These are phyloP conservation scores for Thera obeliscata DNA, from an alignment of 2,888 invertebrate species.

Conservation along the genomic window DNA sequence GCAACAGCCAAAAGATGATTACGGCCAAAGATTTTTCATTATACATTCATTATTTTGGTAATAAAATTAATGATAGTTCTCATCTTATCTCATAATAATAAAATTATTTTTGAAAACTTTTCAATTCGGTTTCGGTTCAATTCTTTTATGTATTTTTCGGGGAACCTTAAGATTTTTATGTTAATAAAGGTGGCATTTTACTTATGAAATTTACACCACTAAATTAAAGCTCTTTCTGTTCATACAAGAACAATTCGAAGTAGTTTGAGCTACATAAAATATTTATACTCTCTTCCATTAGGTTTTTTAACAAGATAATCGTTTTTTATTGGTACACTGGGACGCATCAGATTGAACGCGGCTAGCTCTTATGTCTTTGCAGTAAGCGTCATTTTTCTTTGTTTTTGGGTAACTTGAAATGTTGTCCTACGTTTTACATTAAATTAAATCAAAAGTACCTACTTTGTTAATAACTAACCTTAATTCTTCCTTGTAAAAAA, in stretches of 20 bases:
- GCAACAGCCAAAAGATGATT: conserved; percentile 11
- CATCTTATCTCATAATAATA: not conserved
- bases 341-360: too few relatives aligned
- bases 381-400: too few relatives aligned
- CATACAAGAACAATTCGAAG: not conserved
- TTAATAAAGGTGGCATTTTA: not conserved
- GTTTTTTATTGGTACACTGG: too few relatives aligned
- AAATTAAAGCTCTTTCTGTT: not conserved
- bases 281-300: conserved; percentile 1
- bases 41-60: conserved; percentile 8
- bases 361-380: too few relatives aligned
- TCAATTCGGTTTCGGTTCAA: not conserved
- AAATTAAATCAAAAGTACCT: not conserved
- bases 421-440: too few relatives aligned
- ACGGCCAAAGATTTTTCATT: conserved; percentile 18
- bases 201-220: not conserved
- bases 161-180: not conserved
- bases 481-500: not conserved
- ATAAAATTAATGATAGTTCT: conserved; percentile 9
- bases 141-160: not conserved
- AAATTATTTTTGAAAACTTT: not conserved
- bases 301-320: too few relatives aligned
- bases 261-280: not conserved
- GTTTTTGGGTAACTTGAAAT: too few relatives aligned
- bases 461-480: not conserved